A percentile compares a stretch with the other conserved stretches of the same genome.
phyloP scores from a whole-genome alignment of 1,140 invertebrate genomes.

The Leptonema lineaticorne region DNA sequence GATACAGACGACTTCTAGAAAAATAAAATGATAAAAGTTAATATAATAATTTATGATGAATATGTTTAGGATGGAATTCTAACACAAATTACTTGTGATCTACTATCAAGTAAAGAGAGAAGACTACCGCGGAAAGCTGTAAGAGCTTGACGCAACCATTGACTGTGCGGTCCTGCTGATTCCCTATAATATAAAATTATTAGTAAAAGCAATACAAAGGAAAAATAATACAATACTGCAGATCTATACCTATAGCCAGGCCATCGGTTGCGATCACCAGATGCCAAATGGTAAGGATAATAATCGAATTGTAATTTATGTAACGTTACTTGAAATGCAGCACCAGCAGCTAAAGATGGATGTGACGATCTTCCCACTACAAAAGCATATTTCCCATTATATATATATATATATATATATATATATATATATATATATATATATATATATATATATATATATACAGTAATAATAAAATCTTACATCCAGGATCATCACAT shows the following conservation, averaged over 20 bases:
- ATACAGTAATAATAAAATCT: conserved; percentile 44
- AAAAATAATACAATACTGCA: neutral
- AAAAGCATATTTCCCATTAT: conserved; percentile 3
- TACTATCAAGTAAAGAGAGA: conserved; percentile 62
- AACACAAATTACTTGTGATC: conserved; percentile 23
- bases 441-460: neutral
- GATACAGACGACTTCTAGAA: conserved; percentile 20
- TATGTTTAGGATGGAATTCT: too few relatives aligned
- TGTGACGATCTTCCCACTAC: conserved; percentile 78
- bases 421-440: neutral
- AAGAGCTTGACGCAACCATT: conserved; percentile 74
- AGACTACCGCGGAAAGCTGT: conserved; percentile 67
- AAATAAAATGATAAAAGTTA: neutral
- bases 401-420: neutral
- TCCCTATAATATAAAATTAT: conserved; percentile 53
- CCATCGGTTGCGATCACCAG: conserved; percentile 86
- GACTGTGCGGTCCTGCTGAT: conserved; percentile 65
- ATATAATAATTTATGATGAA: too few relatives aligned
- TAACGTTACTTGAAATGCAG: conserved; percentile 90
- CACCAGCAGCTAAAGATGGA: conserved; percentile 83
- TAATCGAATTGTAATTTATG: conserved; percentile 90
- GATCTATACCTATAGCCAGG: conserved; percentile 62
- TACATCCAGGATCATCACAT: conserved; percentile 91
- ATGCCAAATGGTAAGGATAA: conserved; percentile 95
- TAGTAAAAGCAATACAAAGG: too few relatives aligned